A percentile compares a stretch with the other conserved stretches of the same genome.
phyloP scores from a whole-genome alignment of 1,140 invertebrate genomes.

The Rhagoletis pomonella region DNA sequence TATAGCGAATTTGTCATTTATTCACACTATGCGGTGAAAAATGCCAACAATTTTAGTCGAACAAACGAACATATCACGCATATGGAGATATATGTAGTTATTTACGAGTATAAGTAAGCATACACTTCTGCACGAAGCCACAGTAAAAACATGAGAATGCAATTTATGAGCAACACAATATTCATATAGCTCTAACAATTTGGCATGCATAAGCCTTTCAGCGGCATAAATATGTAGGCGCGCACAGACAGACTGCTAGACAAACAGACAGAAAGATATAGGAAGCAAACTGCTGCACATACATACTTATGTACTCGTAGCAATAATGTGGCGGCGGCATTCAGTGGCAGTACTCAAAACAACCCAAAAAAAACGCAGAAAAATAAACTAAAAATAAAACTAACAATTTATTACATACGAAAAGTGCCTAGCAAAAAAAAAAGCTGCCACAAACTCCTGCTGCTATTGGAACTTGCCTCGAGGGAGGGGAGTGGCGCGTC shows the following conservation, averaged over 20 bases:
- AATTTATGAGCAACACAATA: slow-evolving; percentile 51
- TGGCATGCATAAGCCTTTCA: slow-evolving; percentile 47
- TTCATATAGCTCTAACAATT: not conserved
- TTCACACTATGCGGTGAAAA: slow-evolving; percentile 24
- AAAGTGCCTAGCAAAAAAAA: not conserved
- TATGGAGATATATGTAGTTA: not conserved
- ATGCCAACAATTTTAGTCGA: not conserved
- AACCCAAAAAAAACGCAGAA: not conserved
- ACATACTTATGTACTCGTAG: too few species aligned
- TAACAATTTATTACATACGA: not conserved
- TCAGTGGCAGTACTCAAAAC: not conserved
- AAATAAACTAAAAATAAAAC: not conserved
- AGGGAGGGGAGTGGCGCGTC: not conserved
- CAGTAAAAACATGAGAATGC: not conserved
- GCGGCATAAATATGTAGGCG: not conserved
- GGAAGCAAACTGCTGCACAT: not conserved
- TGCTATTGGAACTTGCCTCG: not conserved
- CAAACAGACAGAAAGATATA: not conserved
- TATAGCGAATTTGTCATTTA: slow-evolving; percentile 34
- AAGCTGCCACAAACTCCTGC: not conserved
- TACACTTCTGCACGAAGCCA: not conserved
- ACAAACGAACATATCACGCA: not conserved
- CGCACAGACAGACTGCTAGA: not conserved
- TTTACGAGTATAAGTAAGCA: not conserved
- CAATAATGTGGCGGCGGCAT: not conserved